A percentile compares a stretch with the other conserved stretches of the same genome.
These are phyloP conservation scores for Apantesis nais DNA, from an alignment of 2,888 invertebrate species.

Conservation along the genomic window DNA sequence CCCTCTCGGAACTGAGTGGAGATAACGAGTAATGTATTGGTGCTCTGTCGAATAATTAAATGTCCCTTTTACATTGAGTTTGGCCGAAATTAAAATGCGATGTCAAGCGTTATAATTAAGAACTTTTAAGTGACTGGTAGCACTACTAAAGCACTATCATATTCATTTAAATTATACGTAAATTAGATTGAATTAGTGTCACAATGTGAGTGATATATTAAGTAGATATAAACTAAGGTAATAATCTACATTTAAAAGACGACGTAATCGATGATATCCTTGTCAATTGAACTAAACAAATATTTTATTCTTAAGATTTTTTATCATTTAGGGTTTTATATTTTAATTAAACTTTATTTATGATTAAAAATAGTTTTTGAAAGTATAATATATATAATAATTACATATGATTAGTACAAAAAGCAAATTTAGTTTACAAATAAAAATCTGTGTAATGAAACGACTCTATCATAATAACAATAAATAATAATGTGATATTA, in stretches of 20 bases:
- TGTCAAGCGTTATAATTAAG: slow-evolving; percentile 71
- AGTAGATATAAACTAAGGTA: neutral
- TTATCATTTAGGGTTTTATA: neutral
- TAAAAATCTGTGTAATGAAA: slow-evolving; percentile 27
- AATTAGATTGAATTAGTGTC: slow-evolving; percentile 7
- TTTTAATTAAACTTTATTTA: too few relatives aligned
- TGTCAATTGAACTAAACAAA: neutral
- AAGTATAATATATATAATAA: slow-evolving; percentile 13
- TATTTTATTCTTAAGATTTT: neutral
- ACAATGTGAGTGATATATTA: slow-evolving; percentile 4
- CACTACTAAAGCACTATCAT: slow-evolving; percentile 15
- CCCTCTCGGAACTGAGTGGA: slow-evolving; percentile 63
- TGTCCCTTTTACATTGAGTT: slow-evolving; percentile 68
- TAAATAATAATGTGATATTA: slow-evolving; percentile 21
- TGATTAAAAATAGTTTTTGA: too few relatives aligned
- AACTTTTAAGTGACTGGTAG: slow-evolving; percentile 48
- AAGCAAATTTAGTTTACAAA: neutral
- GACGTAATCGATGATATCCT: neutral
- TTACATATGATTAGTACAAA: neutral
- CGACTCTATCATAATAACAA: slow-evolving; percentile 22
- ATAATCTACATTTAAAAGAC: neutral
- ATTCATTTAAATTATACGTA: slow-evolving; percentile 16
- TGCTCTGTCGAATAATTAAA: slow-evolving; percentile 79
- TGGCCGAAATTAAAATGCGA: slow-evolving; percentile 61
- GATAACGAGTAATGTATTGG: slow-evolving; percentile 82